Base-by-base conservation (phyloP, 2,888 invertebrate genomes). In the Torymus tubicola region DNA sequence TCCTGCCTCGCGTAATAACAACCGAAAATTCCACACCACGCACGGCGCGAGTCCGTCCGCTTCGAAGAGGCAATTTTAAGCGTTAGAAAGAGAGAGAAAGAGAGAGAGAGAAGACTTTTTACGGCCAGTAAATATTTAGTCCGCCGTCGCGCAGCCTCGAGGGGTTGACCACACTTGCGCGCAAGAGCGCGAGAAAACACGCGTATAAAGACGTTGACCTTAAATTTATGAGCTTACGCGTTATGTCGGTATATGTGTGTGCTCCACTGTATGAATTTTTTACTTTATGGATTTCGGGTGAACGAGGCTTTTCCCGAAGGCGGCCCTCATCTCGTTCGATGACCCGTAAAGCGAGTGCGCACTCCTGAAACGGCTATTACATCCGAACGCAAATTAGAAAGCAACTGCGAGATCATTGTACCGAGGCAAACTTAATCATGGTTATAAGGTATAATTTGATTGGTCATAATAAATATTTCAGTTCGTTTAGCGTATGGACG, bases 281-380 rank as follows among this genome's bases (percentile, higher is more conserved):
- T 72, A 78, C 53, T 72, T 61, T 72, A 78, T 50, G 72, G 60
- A 21, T 31, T 61, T 71, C 13, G 21, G 53, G 31, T 42, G 55
- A 24, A 67, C n/a, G 75, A 24, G 24, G 68, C n/a, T 61, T 61
- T 61, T n/a, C 53, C 52, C n/a, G 13, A 72, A 52, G 52, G 2
- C 60, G 53, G 18, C 31, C 73, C 61, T 57, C 73, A 69, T 82
- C 75, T 74, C 84, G 84, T 85, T 83, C 86, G 84, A 84, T 85
- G 85, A 86, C 85, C 86, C 87, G 86, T 85, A 86, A 86, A 86
- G 85, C 85, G 75, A 78, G 42, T 42, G 42, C 42, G 5, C 42
- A 42, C 10, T 8, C 1, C 42, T 5, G 42, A 5, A 8, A 42
- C 8, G 42, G 42, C 8, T 42, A 42, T 42, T 42, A 42, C 42